Conservation (phyloP, 2,888 invertebrate genomes). For the Tetrapedia diversipes region DNA sequence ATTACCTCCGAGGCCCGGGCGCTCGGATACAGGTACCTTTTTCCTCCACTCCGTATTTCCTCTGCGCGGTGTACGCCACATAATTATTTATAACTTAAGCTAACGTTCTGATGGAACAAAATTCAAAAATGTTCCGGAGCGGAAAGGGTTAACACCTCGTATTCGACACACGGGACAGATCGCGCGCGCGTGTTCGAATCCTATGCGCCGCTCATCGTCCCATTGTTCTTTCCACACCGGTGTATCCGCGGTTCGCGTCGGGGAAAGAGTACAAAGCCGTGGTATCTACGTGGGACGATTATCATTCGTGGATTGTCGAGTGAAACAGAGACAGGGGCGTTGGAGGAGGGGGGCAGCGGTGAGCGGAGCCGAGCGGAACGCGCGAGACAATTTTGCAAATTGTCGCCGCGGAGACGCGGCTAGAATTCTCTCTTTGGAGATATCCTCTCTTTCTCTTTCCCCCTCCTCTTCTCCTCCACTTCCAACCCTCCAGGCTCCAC, state of each 20-base stretch:
- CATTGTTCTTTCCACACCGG: slow-evolving; percentile 46
- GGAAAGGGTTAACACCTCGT: too few species aligned
- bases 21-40: too few species aligned
- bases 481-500: too few species aligned
- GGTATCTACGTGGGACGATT: slow-evolving; percentile 50
- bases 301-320: slow-evolving; percentile 49
- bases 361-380: not conserved
- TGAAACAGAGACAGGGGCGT: slow-evolving; percentile 19
- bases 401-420: slow-evolving; percentile 34
- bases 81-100: too few species aligned
- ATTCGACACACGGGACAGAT: too few species aligned
- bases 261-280: slow-evolving; percentile 30
- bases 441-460: too few species aligned
- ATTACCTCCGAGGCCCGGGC: too few species aligned
- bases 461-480: too few species aligned
- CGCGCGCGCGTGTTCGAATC: slow-evolving; percentile 29
- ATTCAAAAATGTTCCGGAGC: too few species aligned
- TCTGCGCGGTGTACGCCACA: too few species aligned
- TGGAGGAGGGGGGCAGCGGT: not conserved
- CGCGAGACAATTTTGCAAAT: slow-evolving; percentile 45
- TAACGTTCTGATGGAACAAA: too few species aligned
- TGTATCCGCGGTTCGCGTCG: slow-evolving; percentile 12
- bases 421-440: slow-evolving; percentile 7
- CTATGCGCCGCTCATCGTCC: slow-evolving; percentile 15
- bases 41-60: too few species aligned